Evolutionary conservation across 1,140 invertebrate species (phyloP).

Genomic region (Cylas formicarius): DNA sequence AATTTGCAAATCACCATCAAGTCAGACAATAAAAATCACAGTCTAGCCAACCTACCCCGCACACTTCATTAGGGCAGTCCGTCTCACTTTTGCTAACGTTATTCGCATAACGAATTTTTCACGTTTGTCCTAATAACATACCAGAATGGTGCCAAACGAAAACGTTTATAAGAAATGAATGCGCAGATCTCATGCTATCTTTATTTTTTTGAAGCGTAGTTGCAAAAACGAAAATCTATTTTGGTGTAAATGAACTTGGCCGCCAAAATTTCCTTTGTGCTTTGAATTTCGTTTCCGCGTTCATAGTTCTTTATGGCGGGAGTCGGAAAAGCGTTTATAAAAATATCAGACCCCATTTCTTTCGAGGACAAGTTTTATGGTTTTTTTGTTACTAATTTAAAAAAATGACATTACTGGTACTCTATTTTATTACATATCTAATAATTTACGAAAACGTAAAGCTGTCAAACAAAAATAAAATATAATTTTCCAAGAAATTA

Average conservation of each 20-base stretch:
- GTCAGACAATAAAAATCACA: too few species aligned
- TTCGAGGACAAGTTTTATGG: not conserved
- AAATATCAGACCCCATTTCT: not conserved
- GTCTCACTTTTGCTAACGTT: not conserved
- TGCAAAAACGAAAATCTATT: constrained; percentile 15
- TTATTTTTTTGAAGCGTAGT: constrained; percentile 17
- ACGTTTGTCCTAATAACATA: not conserved
- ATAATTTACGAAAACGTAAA: not conserved
- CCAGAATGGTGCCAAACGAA: not conserved
- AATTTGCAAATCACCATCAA: constrained; percentile 26
- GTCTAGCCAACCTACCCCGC: not conserved
- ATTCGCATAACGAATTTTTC: not conserved
- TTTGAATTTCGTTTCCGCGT: constrained; percentile 2
- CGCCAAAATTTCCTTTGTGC: constrained; percentile 22
- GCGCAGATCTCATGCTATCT: too few species aligned
- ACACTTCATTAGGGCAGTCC: not conserved
- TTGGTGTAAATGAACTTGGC: constrained; percentile 25
- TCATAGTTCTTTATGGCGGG: constrained; percentile 1
- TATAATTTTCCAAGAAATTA: too few species aligned
- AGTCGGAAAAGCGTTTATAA: not conserved
- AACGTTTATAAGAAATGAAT: not conserved
- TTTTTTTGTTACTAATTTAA: not conserved
- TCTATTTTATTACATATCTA: not conserved
- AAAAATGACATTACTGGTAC: not conserved
- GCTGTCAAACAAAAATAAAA: not conserved